phyloP scores from a whole-genome alignment of 64 coral and sea anemone species.

The Montipora foliosa region DNA sequence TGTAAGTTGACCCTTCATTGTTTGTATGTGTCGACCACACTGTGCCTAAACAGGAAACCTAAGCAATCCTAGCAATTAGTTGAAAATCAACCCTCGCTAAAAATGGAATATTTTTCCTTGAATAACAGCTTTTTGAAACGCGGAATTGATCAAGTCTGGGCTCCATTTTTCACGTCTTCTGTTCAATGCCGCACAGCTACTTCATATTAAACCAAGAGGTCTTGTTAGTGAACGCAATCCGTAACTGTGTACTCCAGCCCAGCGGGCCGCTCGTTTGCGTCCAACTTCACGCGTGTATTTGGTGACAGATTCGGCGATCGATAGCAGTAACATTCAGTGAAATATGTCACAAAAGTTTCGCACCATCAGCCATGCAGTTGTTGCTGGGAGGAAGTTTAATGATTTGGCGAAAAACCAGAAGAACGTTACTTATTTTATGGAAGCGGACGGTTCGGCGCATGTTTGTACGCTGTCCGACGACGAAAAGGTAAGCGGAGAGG shows the following conservation, averaged over 20 bases:
- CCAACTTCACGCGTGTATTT: not conserved
- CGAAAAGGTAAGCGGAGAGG: conserved; percentile 1
- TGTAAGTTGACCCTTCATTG: not conserved
- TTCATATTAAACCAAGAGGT: not conserved
- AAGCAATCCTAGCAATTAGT: not conserved
- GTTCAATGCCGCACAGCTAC: not conserved
- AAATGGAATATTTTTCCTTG: not conserved
- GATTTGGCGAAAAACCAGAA: conserved; percentile 30
- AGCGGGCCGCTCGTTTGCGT: not conserved
- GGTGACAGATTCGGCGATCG: conserved; percentile 21
- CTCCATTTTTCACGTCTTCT: not conserved
- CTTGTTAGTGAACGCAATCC: not conserved
- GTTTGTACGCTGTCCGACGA: not conserved
- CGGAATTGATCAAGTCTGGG: not conserved
- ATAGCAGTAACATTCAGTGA: not conserved
- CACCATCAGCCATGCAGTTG: conserved; percentile 29
- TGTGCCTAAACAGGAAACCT: not conserved
- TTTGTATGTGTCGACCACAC: not conserved
- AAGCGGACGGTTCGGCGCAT: not conserved
- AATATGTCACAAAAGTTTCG: conserved; percentile 63
- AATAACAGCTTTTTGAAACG: not conserved
- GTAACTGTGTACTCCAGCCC: not conserved
- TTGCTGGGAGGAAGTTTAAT: conserved; percentile 41
- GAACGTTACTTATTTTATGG: conserved; percentile 31
- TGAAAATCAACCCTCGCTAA: not conserved